Evolutionary conservation across 2,113 vertebrate species (phyloP), one percentile per base, ranked within the genome.

Genomic region (Phaetusa simplex): DNA sequence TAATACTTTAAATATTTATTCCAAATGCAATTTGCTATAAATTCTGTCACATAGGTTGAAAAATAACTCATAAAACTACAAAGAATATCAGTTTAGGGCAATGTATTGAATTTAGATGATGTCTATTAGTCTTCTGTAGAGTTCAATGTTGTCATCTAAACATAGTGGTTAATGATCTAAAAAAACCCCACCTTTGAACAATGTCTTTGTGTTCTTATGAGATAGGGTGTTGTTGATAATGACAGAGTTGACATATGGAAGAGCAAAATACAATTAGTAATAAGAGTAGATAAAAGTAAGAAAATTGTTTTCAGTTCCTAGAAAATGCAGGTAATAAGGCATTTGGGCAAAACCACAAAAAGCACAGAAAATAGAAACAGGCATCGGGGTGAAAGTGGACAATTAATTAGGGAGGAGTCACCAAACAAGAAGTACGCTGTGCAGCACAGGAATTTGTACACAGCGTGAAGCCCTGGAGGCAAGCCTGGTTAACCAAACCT

Each of bases 401-500:
- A 43, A 17, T 23, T 21, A 79, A 61, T 61, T 47, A 8, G 9
- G 83, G 56, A 92, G 83, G 56, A 84, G 91, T 89, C 69, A 74
- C 43, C 49, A 79, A 88, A 78, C 34, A 61, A 65, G 71, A 86
- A 58, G 29, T 26, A 55, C 32, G 62, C 21, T 86, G 42, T 76
- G 43, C 43, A 61, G 20, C 16, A 11, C 56, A 86, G 90, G 76
- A 91, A 72, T 86, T 22, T 65, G 40, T 59, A 69, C 43, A 58
- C 13, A 58, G 36, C 9, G 2, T 6, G 2, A 85, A 76, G 77
- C 88, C 88, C 70, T 64, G 64, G 70, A 66, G 93, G 93, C 86
- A 61, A 29, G 36, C 22, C 34, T 94, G 61, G 9, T 81, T 82
- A 93, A 74, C 80, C 65, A 92, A 95, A 95, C 96, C 88, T 91